Base-by-base conservation (phyloP, 2,797 vertebrate genomes). In the Chelmon rostratus region DNA sequence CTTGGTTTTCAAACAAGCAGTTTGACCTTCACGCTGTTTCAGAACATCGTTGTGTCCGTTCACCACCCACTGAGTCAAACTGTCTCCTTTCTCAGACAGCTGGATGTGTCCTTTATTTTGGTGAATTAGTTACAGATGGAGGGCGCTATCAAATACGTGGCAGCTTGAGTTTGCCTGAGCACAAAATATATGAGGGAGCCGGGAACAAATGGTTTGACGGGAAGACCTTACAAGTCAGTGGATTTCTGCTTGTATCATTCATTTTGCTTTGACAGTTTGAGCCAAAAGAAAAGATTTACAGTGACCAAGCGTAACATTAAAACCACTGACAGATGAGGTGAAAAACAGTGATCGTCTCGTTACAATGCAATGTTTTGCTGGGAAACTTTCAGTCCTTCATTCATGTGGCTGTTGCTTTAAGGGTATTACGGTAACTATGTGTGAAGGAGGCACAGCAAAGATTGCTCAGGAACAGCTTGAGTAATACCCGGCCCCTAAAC, bases 91-190 rank as follows among this genome's bases (percentile, higher is more conserved):
- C n/a, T 77, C 23, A 57, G 54, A 59, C 72, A 58, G 47, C 10
- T n/a, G 25, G 13, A 44, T 62, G 77, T 56, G 31, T 37, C 74
- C 71, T 76, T 79, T 33, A 71, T 64, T 58, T 82, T 38, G 31
- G 12, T 44, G 31, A 57, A 85, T 85, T 72, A 64, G 25, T 84
- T 35, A 50, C 87, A 85, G 64, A 67, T 71, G 61, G 38, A 59
- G 44, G 12, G 28, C 15, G 15, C 63, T 59, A 61, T 80, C 2
- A 67, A 49, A 81, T 28, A 50, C 6, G n/a, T 53, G 63, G 21
- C 73, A 78, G 56, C 37, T 33, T 28, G 33, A 64, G 37, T 68
- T 81, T 25, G 16, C 67, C 33, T 46, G n/a, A 66, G 73, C 38
- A 52, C 11, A 69, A 74, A 71, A 74, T 33, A 31, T 25, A 56